Percentiles rank a stretch among this genome's conserved stretches.
Conservation (phyloP, 2,797 vertebrate species). For the Helostoma temminkii region DNA sequence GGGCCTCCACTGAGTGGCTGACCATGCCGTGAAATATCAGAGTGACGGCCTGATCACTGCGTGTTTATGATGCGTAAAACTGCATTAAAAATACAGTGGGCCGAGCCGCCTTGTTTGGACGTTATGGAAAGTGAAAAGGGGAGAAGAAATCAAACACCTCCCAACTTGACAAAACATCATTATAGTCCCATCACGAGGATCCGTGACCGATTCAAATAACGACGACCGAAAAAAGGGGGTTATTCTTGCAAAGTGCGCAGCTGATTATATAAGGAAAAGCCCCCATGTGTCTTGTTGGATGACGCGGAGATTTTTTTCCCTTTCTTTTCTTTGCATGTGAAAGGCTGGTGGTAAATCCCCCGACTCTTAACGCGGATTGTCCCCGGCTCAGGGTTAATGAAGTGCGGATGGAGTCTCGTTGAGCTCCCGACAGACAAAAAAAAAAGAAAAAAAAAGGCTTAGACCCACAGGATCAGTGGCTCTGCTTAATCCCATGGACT, state of each 20-base stretch:
- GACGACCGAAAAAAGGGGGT: conserved; percentile 73
- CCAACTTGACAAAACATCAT: conserved; percentile 74
- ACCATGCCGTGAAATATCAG: conserved; percentile 74
- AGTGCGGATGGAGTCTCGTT: conserved; percentile 96
- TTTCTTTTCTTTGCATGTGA: conserved; percentile 91
- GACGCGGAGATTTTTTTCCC: conserved; percentile 74
- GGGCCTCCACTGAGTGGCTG: conserved; percentile 64
- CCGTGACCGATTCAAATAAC: conserved; percentile 82
- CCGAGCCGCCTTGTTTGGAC: conserved; percentile 21
- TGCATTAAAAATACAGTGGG: conserved; percentile 77
- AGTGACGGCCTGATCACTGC: conserved; percentile 73
- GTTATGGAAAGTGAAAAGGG: conserved; percentile 31
- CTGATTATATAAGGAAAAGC: conserved; percentile 86
- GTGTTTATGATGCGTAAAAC: conserved; percentile 78
- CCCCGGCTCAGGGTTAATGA: conserved; percentile 98
- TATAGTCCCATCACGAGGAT: conserved; percentile 79
- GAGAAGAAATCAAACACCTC: conserved; percentile 37
- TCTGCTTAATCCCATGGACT: conserved; percentile 98
- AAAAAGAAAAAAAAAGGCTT: conserved; percentile 87
- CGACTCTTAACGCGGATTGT: conserved; percentile 86
- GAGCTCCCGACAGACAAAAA: conserved; percentile 90
- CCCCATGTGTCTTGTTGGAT: conserved; percentile 80
- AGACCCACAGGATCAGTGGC: conserved; percentile 96
- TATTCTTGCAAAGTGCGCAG: conserved; percentile 87
- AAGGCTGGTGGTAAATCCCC: conserved; percentile 92